Evolutionary conservation across 2,113 vertebrate species (phyloP), one percentile per base, ranked within the genome.

Genomic region (Anarhynchus alexandrinus): DNA sequence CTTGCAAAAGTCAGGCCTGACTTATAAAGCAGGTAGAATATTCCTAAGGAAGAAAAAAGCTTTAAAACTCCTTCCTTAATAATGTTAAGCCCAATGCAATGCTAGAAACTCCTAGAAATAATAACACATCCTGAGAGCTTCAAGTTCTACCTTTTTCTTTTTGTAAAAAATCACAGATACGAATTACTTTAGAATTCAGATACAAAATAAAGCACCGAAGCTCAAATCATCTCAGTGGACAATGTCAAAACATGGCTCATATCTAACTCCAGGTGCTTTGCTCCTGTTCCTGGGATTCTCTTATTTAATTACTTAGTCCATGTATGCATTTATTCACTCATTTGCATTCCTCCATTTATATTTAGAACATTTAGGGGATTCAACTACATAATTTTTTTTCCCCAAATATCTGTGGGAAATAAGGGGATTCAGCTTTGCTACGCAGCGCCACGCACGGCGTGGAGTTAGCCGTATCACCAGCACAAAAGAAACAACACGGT

Each of bases 221-320:
- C 59, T 88, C 91, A 92, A 85, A 77, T 90, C 52, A 67, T 80
- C 94, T 94, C 77, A 47, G 67, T 70, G 70, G 42, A 73, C 55
- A 81, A 85, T 90, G 84, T 97, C 94, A 96, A 96, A 94, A 74
- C 92, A 87, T 7, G 6, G 81, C 49, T 95, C 65, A 55, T 47
- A 88, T 72, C 64, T 91, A 93, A 94, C 84, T 93, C 90, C 93
- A 95, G 96, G 93, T 97, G 81, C 96, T 97, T 88, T 92, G 78
- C 69, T 85, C 38, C 69, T 83, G 45, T 82, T 93, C 26, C 79
- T 96, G 77, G 54, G 43, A 49, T 91, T 91, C 82, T 96, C 90
- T 95, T 90, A 40, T 76, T 96, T 95, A 93, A 95, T 92, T 90
- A 93, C 79, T 93, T 82, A 58, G 54, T 64, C 49, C 42, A 30